Evolutionary conservation across 1,140 invertebrate genomes (phyloP), one percentile per base, ranked within the genome.

Genomic region (Helicorthomorpha holstii): DNA sequence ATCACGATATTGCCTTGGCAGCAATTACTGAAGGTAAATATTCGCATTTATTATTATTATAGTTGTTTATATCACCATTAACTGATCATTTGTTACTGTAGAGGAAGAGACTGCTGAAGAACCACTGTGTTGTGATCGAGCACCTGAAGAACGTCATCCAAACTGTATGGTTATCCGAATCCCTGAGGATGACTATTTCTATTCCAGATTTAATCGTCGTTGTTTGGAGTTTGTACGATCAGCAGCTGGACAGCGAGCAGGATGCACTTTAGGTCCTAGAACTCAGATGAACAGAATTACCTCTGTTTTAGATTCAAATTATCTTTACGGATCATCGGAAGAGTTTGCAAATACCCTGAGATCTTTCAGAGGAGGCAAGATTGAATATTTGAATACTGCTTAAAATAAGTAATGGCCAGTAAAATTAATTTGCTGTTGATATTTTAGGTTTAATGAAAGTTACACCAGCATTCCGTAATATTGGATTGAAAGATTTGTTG

Each of bases 151-250:
- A 79, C 56, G 48, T 45, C 86, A 92, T 69, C 87, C 85, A 0
- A 89, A 89, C 61, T 95, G 91, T 65, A 82, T 91, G 62, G 86
- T 91, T 66, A 92, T 95, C 55, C 64, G 72, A 27, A 82, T 95
- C 24, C 89, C 90, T 0, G 79, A 82, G 49, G 83, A 91, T 62
- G 91, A 95, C 67, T 86, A 88, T 61, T 93, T 92, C 73, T 94
- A 87, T 71, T 75, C 79, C 14, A 72, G 86, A 24, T 91, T 84
- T 66, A 61, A 67, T 3, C 67, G 69, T 49, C 62, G 64, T 1
- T 78, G 76, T 55, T 67, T 76, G 58, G 69, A 71, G 54, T 68
- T 76, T 52, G 61, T 68, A 3, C 59, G 74, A 41, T 71, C 73
- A 16, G 55, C 66, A 26, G 62, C 73, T 1, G 71, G 69, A 3